phyloP scores from a whole-genome alignment of 1,140 invertebrate genomes.

The Antheraea pernyi region DNA sequence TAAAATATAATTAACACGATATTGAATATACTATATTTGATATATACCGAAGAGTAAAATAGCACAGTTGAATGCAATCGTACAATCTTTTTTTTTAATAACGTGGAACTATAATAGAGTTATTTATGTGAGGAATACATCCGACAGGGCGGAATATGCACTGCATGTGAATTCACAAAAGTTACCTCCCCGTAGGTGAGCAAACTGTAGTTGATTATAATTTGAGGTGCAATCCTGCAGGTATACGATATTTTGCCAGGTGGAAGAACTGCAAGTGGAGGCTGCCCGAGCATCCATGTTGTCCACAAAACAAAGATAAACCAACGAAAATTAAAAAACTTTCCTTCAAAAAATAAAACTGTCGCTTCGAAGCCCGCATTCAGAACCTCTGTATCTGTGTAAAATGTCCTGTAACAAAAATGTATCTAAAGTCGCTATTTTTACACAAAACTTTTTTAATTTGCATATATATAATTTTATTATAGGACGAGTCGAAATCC shows the following conservation, averaged over 20 bases:
- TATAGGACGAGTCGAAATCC: conserved; percentile 55
- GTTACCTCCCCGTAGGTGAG: conserved; percentile 55
- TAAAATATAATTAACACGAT: not conserved
- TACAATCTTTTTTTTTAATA: not conserved
- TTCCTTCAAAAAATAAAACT: conserved; percentile 72
- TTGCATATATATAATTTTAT: conserved; percentile 55
- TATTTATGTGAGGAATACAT: conserved; percentile 4
- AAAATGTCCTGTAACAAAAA: conserved; percentile 66
- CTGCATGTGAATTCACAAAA: conserved; percentile 49
- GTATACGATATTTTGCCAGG: conserved; percentile 89
- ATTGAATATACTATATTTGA: not conserved
- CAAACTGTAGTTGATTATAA: conserved; percentile 76
- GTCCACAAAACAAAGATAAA: conserved; percentile 80
- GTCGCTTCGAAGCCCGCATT: conserved; percentile 63
- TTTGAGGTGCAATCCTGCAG: conserved; percentile 80
- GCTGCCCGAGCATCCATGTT: conserved; percentile 79
- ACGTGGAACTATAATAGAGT: not conserved
- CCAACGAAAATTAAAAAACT: conserved; percentile 70
- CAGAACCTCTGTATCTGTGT: conserved; percentile 61
- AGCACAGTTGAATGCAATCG: conserved; percentile 5
- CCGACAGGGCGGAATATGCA: conserved; percentile 26
- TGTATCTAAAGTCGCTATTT: conserved; percentile 75
- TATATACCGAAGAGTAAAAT: not conserved
- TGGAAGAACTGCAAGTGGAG: conserved; percentile 87
- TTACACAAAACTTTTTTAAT: conserved; percentile 65